These are phyloP conservation scores for Drepana falcataria DNA, from an alignment of 2,888 invertebrate species.

Conservation along the genomic window DNA sequence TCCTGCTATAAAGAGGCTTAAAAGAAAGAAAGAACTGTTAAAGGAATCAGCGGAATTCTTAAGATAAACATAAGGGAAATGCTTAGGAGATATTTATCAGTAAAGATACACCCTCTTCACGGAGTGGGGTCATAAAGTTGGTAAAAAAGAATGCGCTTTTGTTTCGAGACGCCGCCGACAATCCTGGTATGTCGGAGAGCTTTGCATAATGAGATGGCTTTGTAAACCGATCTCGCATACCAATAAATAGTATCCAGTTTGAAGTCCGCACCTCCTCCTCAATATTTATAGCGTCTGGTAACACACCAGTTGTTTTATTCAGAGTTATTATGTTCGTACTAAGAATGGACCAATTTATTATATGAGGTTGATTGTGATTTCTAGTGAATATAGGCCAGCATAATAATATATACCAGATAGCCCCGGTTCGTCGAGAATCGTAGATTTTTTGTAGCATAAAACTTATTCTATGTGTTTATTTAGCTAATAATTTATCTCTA, in stretches of 20 bases:
- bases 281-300: background rate
- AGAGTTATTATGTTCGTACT: too few species aligned
- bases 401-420: too few species aligned
- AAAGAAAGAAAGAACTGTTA: slow-evolving; percentile 54
- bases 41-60: slow-evolving; percentile 67
- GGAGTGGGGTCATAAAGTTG: slow-evolving; percentile 52
- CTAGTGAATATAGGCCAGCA: too few species aligned
- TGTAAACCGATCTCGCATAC: slow-evolving; percentile 4
- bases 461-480: too few species aligned
- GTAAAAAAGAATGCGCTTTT: slow-evolving; percentile 35
- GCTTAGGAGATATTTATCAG: slow-evolving; percentile 69
- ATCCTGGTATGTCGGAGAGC: slow-evolving; percentile 21
- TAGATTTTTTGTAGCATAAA: too few species aligned
- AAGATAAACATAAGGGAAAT: slow-evolving; percentile 68
- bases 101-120: slow-evolving; percentile 58
- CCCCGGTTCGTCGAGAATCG: too few species aligned
- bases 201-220: slow-evolving; percentile 39
- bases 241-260: background rate
- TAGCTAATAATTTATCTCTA: too few species aligned
- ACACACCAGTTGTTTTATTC: too few species aligned
- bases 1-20: slow-evolving; percentile 46
- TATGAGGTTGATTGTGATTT: too few species aligned
- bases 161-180: slow-evolving; percentile 26
- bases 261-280: background rate
- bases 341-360: too few species aligned